A percentile compares a stretch with the other conserved stretches of the same genome.
These are phyloP conservation scores for Rhyzopertha dominica DNA, from an alignment of 1,140 invertebrate species.

Conservation along the genomic window DNA sequence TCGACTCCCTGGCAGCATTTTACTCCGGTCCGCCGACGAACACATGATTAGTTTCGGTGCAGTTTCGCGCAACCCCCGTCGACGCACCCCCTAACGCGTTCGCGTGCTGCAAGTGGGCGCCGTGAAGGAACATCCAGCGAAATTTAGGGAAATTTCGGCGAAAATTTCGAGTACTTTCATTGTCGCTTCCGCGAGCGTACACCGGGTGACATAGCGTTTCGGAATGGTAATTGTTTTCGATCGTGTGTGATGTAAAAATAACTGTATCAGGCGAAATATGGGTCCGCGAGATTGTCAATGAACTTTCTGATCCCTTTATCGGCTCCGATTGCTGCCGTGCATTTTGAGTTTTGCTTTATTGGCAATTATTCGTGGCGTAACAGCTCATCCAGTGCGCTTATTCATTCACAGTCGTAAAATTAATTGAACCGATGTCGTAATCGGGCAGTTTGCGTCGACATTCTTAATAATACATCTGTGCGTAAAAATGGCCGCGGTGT, in stretches of 20 bases:
- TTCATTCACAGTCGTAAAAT: conserved; percentile 9
- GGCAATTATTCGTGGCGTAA: conserved; percentile 7
- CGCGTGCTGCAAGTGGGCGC: background rate
- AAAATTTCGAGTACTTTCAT: conserved; percentile 20
- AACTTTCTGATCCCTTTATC: conserved; percentile 5
- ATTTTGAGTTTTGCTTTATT: conserved; percentile 14
- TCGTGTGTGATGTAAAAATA: too few relatives aligned
- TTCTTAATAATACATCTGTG: background rate
- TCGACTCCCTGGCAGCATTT: conserved; percentile 21
- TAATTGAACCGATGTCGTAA: too few relatives aligned
- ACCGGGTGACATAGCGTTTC: conserved; percentile 1
- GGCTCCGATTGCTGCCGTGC: conserved; percentile 4
- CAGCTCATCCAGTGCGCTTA: conserved; percentile 1
- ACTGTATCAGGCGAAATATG: too few relatives aligned
- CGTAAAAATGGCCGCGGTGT: conserved; percentile 41
- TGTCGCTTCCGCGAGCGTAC: conserved; percentile 5
- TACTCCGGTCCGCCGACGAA: conserved; percentile 21
- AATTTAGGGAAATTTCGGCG: conserved; percentile 7
- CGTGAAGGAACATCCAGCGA: conserved; percentile 11
- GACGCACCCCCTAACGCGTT: background rate
- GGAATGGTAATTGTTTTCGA: too few relatives aligned
- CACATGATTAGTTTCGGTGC: conserved; percentile 19
- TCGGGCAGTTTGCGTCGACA: too few relatives aligned
- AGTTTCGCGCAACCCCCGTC: conserved; percentile 4
- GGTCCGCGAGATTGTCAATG: conserved; percentile 6